phyloP scores from a whole-genome alignment of 2,888 invertebrate species.

The Agriopis aurantiaria region DNA sequence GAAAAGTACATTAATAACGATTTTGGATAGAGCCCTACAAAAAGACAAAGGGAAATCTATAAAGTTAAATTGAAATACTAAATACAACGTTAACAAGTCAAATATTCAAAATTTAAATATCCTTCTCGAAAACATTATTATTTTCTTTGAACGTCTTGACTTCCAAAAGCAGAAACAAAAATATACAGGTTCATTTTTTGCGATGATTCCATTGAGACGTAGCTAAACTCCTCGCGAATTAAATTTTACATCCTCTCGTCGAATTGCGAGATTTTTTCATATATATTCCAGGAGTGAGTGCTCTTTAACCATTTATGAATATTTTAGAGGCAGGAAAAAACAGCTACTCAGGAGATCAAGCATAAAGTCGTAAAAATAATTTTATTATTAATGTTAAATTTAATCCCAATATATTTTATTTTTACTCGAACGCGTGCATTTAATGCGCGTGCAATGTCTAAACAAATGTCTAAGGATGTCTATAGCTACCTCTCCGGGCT shows the following conservation, averaged over 20 bases:
- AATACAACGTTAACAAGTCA: too few relatives aligned
- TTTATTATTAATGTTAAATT: background rate
- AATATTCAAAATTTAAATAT: background rate
- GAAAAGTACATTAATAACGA: too few relatives aligned
- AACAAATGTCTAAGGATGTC: background rate
- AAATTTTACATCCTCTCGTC: slow-evolving; percentile 17
- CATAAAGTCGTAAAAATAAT: slow-evolving; percentile 6
- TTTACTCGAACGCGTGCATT: background rate
- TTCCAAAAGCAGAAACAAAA: slow-evolving; percentile 7
- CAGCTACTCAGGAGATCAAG: slow-evolving; percentile 8
- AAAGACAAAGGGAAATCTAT: too few relatives aligned
- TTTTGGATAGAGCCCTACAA: too few relatives aligned
- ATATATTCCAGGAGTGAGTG: slow-evolving; percentile 12
- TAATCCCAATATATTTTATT: background rate
- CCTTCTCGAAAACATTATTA: slow-evolving; percentile 1
- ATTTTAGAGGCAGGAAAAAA: slow-evolving; percentile 21
- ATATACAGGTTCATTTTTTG: slow-evolving; percentile 7
- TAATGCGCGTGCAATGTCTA: background rate
- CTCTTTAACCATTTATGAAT: slow-evolving; percentile 25
- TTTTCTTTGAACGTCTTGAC: slow-evolving; percentile 2
- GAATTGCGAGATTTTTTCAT: slow-evolving; percentile 17
- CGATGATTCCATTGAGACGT: slow-evolving; percentile 16
- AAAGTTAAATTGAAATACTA: too few relatives aligned
- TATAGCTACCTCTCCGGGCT: too few relatives aligned
- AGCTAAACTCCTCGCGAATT: slow-evolving; percentile 15